Percentiles rank a stretch among this genome's conserved stretches.
phyloP scores from a whole-genome alignment of 2,888 invertebrate species.

The Pristionchus japonicus region DNA sequence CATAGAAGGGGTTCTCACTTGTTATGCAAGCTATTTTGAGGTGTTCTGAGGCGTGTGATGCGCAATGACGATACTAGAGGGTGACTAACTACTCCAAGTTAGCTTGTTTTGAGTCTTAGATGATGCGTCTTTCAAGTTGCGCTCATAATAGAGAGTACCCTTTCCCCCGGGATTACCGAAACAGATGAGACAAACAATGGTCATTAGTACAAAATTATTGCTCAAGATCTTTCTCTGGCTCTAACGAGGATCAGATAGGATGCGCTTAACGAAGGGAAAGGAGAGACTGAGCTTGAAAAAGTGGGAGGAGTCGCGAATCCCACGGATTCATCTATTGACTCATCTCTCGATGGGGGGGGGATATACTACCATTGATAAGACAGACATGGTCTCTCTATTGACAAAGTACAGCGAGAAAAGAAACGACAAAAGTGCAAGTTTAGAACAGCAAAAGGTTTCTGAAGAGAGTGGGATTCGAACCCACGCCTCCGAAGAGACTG shows the following conservation, averaged over 20 bases:
- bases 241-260: background rate
- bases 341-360: background rate
- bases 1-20: background rate
- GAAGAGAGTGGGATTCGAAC: constrained; percentile 84
- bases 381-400: background rate
- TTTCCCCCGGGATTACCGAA: too few species aligned
- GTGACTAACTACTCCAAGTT: background rate
- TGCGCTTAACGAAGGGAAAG: background rate
- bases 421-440: background rate
- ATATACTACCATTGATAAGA: background rate
- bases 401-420: background rate
- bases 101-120: too few species aligned
- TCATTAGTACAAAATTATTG: background rate
- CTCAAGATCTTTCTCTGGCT: background rate
- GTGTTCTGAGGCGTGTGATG: background rate
- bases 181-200: background rate
- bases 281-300: background rate
- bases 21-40: background rate
- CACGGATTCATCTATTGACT: background rate
- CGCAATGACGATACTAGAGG: background rate
- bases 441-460: background rate
- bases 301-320: background rate
- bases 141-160: too few species aligned
- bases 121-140: background rate
- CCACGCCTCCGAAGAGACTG: constrained; percentile 88